Evolutionary conservation across 2,113 vertebrate species (phyloP), one percentile per base, ranked within the genome.

Genomic region (Gadus macrocephalus): DNA sequence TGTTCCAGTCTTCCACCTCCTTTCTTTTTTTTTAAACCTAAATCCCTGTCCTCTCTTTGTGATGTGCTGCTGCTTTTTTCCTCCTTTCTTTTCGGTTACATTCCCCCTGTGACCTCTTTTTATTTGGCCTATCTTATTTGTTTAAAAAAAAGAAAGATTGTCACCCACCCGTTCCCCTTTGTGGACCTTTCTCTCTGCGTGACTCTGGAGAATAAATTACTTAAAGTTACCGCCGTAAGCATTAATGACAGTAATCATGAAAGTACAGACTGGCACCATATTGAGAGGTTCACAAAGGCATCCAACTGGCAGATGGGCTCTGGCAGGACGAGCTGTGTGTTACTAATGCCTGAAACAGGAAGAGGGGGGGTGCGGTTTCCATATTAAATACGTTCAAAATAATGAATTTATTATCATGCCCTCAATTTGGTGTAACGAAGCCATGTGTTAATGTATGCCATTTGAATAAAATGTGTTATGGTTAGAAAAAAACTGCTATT

Each of bases 241-340:
- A 17, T 67, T 68, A 72, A 76, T 68, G 78, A 75, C 76, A 72
- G 71, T 72, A 70, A 69, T 69, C 53, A 66, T 69, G 62, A 64
- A 79, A 77, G 62, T 19, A 69, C 53, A 64, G 66, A 62, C 17
- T 27, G 55, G 28, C 35, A 71, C 67, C 73, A 74, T 82, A 82
- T 76, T 71, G 78, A 70, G 64, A 15, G 60, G 71, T 73, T 80
- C 49, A 20, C 25, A 65, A 11, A 19, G 12, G 62, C 68, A 68
- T 77, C 67, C 65, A 64, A 62, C 70, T 15, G 17, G 70, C 83
- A 81, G 74, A 77, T 79, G 78, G 73, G 61, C 65, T 62, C 59
- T 15, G 27, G 35, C 42, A 53, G 64, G 53, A 61, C 64, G 60
- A 65, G 65, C 5, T 31, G 15, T 17, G 22, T 58, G 53, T 71